These are phyloP conservation scores for Pemphigus obesinymphae DNA, from an alignment of 1,140 invertebrate species.

Conservation along the genomic window DNA sequence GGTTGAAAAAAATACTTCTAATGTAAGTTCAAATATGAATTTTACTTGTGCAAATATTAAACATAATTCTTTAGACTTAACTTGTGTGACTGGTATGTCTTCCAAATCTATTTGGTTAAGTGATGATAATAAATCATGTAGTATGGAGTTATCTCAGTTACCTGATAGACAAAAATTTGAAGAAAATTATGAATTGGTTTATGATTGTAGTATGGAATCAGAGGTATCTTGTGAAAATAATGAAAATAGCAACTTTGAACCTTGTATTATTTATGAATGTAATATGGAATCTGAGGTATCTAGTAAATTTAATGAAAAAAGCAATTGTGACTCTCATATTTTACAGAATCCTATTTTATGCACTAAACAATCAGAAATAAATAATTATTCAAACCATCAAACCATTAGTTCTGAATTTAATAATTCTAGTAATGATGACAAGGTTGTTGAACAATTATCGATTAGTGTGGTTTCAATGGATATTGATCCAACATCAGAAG, in stretches of 20 bases:
- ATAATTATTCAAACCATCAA: background rate
- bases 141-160: slow-evolving; percentile 5
- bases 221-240: background rate
- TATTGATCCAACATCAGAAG: background rate
- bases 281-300: background rate
- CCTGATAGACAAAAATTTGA: background rate
- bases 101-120: background rate
- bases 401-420: background rate
- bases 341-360: background rate
- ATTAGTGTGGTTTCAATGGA: slow-evolving; percentile 18
- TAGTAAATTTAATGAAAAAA: background rate
- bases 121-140: background rate
- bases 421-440: background rate
- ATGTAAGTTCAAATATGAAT: slow-evolving; percentile 12
- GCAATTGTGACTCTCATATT: background rate
- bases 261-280: too few relatives aligned
- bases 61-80: slow-evolving; percentile 9
- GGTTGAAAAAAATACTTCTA: background rate
- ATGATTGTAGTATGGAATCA: background rate
- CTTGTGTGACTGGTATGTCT: background rate
- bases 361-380: background rate
- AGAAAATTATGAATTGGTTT: background rate
- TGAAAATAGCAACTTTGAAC: background rate
- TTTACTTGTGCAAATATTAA: slow-evolving; percentile 10
- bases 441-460: background rate